These are phyloP conservation scores for Strigamia maritima DNA, from an alignment of 2,888 invertebrate species.

Conservation along the genomic window DNA sequence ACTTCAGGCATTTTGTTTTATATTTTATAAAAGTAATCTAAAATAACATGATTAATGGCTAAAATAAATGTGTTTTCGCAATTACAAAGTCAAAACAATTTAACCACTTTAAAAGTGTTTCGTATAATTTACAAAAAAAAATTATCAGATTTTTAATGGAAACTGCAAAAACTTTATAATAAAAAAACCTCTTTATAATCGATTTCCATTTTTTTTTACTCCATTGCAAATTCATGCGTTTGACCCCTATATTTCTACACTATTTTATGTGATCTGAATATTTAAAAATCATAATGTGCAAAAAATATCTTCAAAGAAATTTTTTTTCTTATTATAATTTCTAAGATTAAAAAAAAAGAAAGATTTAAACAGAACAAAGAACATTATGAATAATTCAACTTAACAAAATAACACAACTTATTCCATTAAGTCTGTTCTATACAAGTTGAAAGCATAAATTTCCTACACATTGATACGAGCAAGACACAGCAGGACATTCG, in stretches of 20 bases:
- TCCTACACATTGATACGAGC: neutral
- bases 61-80: constrained; percentile 1
- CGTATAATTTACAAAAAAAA: neutral
- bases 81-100: neutral
- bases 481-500: constrained; percentile 6
- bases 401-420: neutral
- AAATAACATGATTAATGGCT: neutral
- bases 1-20: neutral
- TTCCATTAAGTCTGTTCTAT: neutral
- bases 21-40: neutral
- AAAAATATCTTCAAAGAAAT: neutral
- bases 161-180: too few species aligned
- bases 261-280: constrained; percentile 15
- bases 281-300: neutral
- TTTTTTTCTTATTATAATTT: neutral
- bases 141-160: neutral
- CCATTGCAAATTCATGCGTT: neutral
- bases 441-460: constrained; percentile 6
- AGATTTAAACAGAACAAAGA: neutral
- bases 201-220: neutral
- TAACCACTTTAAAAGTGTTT: neutral
- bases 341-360: neutral
- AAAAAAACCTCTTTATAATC: too few species aligned
- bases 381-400: neutral
- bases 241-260: constrained; percentile 8